These are phyloP conservation scores for Apostichopus californicus DNA, from an alignment of 35 echinoderm and acorn worm genomes.

Conservation along the genomic window DNA sequence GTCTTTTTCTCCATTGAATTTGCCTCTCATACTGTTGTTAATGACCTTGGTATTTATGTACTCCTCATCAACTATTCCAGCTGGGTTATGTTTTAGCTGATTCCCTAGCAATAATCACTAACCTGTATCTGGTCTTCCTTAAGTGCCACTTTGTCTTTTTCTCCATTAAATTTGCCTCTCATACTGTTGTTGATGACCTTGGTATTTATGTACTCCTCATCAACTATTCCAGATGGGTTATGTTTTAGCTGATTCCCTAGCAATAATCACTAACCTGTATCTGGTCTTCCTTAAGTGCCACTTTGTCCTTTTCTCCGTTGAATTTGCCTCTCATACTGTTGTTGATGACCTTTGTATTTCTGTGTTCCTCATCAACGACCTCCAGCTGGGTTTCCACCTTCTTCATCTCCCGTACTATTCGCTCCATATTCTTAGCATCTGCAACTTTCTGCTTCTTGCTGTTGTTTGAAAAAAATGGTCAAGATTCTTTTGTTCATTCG, in stretches of 20 bases:
- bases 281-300: constrained; percentile 73
- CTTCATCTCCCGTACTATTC: constrained; percentile 84
- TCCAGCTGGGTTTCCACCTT: constrained; percentile 86
- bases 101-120: background rate
- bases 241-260: too few species aligned
- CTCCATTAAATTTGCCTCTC: constrained; percentile 73
- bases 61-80: constrained; percentile 86
- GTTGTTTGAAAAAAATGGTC: background rate
- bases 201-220: constrained; percentile 83
- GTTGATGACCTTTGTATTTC: constrained; percentile 86
- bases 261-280: constrained; percentile 61
- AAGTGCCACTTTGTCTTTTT: constrained; percentile 73
- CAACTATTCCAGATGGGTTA: background rate
- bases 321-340: constrained; percentile 72
- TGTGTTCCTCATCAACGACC: constrained; percentile 78
- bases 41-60: constrained; percentile 83
- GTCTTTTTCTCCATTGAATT: constrained; percentile 76
- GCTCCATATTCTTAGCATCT: constrained; percentile 91
- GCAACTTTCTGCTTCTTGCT: constrained; percentile 85
- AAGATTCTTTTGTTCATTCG: too few species aligned
- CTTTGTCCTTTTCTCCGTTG: constrained; percentile 80
- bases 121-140: constrained; percentile 87
- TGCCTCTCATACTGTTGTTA: constrained; percentile 73
- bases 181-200: constrained; percentile 82
- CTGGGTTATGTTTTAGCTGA: background rate